Percentiles rank a stretch among this genome's conserved stretches.
Conservation (phyloP, 2,797 vertebrate species). For the Coregonus suidteri region DNA sequence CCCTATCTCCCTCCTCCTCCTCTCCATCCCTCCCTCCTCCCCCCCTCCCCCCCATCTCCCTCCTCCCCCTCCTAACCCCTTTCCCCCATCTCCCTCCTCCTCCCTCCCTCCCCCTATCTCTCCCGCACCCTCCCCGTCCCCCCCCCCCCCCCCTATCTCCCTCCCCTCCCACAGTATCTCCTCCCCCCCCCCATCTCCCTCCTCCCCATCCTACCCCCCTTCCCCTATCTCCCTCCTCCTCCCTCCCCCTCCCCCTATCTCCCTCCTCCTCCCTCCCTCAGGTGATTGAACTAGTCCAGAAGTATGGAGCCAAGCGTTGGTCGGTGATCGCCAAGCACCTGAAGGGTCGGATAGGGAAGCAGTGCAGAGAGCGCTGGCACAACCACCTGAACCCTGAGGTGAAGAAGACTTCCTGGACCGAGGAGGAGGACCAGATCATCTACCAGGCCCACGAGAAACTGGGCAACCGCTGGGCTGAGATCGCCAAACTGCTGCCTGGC, state of each 20-base stretch:
- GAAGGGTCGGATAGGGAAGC: slow-evolving; percentile 97
- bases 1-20: too few relatives aligned
- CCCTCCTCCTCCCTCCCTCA: slow-evolving; percentile 59
- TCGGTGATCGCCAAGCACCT: slow-evolving; percentile 99
- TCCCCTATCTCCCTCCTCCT: too few relatives aligned
- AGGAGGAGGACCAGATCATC: slow-evolving; percentile 98
- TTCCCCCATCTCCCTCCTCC: too few relatives aligned
- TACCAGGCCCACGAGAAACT: slow-evolving; percentile 98
- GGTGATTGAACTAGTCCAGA: slow-evolving; percentile 99
- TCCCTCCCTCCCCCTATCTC: not conserved
- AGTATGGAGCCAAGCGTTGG: slow-evolving; percentile 99
- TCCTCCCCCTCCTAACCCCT: not conserved
- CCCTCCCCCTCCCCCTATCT: not conserved
- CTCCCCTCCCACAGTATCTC: not conserved
- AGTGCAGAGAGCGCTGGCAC: slow-evolving; percentile 99
- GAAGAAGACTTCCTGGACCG: slow-evolving; percentile 99
- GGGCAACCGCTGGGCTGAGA: slow-evolving; percentile 99
- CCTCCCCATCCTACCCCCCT: slow-evolving; percentile 27
- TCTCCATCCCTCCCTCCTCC: too few relatives aligned
- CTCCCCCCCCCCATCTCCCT: not conserved
- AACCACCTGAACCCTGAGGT: slow-evolving; percentile 99
- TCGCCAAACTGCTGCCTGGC: slow-evolving; percentile 97
- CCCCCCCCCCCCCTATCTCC: not conserved
- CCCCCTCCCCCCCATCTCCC: too few relatives aligned
- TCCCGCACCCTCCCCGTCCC: too few relatives aligned